phyloP scores from a whole-genome alignment of 2,797 vertebrate genomes.

The Chloroceryle amazona region DNA sequence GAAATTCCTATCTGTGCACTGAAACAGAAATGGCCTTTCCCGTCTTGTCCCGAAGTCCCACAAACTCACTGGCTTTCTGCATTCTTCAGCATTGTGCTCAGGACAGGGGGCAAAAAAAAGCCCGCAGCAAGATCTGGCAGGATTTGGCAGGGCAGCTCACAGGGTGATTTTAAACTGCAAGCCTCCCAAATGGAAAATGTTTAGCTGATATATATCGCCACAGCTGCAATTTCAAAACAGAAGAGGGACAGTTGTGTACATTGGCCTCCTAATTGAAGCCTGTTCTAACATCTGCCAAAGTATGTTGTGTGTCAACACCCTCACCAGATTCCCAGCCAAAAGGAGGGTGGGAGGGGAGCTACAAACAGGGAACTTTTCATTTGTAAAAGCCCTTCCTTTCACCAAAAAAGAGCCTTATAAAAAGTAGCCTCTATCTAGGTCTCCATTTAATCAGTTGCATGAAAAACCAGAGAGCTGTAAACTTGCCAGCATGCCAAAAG shows the following conservation, averaged over 20 bases:
- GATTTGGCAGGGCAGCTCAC: neutral
- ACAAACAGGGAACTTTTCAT: conserved; percentile 64
- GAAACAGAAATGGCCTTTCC: neutral
- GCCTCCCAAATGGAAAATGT: conserved; percentile 33
- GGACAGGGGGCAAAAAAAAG: neutral
- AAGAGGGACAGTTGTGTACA: conserved; percentile 55
- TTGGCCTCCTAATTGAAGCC: conserved; percentile 46
- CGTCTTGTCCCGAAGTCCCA: neutral
- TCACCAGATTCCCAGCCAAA: conserved; percentile 47
- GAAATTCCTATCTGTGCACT: neutral
- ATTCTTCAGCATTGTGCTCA: neutral
- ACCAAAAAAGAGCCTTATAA: conserved; percentile 18
- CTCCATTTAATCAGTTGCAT: neutral
- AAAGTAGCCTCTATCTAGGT: conserved; percentile 45
- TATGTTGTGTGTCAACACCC: conserved; percentile 69
- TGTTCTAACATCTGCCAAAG: conserved; percentile 68
- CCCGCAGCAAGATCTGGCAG: neutral
- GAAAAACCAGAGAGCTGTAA: neutral
- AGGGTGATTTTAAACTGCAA: conserved; percentile 4
- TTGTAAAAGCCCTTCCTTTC: conserved; percentile 35
- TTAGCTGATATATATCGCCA: conserved; percentile 34
- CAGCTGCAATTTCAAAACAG: conserved; percentile 68
- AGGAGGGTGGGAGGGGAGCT: conserved; percentile 13
- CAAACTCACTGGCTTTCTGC: neutral
- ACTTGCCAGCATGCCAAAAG: conserved; percentile 1